A percentile compares a stretch with the other conserved stretches of the same genome.
Conservation (phyloP, 2,797 vertebrate species). For the Catostomus latipinnis region DNA sequence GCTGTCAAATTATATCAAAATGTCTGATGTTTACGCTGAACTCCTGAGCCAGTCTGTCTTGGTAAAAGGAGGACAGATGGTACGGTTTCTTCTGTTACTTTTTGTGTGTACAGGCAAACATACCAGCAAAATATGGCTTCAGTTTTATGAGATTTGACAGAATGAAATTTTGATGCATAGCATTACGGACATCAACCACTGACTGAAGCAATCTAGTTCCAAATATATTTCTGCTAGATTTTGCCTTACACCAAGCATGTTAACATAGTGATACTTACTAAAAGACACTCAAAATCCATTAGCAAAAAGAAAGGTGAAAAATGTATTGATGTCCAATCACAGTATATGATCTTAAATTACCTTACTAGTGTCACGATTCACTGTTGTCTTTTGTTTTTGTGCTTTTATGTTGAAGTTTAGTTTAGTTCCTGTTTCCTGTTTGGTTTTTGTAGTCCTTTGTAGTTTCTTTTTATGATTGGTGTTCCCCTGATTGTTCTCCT, state of each 20-base stretch:
- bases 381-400: no score
- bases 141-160: slow-evolving; percentile 42
- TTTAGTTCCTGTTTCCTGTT: no score
- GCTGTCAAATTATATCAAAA: slow-evolving; percentile 47
- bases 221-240: slow-evolving; percentile 11
- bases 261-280: background rate
- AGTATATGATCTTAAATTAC: slow-evolving; percentile 81
- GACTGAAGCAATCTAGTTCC: slow-evolving; percentile 64
- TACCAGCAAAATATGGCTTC: background rate
- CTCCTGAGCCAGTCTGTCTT: slow-evolving; percentile 35
- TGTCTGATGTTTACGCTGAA: slow-evolving; percentile 39
- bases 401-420: no score
- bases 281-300: slow-evolving; percentile 28
- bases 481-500: no score
- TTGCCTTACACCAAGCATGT: background rate
- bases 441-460: no score
- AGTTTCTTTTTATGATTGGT: no score
- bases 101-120: slow-evolving; percentile 39
- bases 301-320: slow-evolving; percentile 13
- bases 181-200: slow-evolving; percentile 29
- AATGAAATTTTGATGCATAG: slow-evolving; percentile 29
- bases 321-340: background rate
- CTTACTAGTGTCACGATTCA: slow-evolving; percentile 57
- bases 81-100: slow-evolving; percentile 46
- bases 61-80: slow-evolving; percentile 50